phyloP scores from a whole-genome alignment of 2,888 invertebrate species.

The Phortica okadai region DNA sequence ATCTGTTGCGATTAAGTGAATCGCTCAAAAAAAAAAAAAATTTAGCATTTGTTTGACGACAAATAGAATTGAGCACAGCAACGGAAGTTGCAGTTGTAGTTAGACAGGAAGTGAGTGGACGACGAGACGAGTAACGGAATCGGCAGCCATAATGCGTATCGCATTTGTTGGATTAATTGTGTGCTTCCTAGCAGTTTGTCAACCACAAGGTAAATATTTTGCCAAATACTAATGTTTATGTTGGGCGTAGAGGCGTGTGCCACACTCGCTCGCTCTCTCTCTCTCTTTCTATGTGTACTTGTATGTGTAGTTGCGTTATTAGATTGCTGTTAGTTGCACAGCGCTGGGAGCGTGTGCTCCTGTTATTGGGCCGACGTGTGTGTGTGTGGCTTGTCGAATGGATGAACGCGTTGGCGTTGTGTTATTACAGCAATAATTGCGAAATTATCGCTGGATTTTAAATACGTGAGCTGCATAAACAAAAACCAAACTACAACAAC shows the following conservation, averaged over 20 bases:
- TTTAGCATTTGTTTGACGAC: neutral
- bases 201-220: constrained; percentile 72
- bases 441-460: constrained; percentile 66
- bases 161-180: constrained; percentile 71
- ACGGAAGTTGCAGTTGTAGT: neutral
- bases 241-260: neutral
- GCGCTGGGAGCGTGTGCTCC: too few relatives aligned
- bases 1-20: constrained; percentile 15
- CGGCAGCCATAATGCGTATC: constrained; percentile 52
- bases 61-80: constrained; percentile 3
- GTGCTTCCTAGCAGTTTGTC: constrained; percentile 68
- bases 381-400: constrained; percentile 28
- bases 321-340: too few relatives aligned
- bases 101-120: neutral
- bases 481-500: constrained; percentile 36
- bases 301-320: neutral
- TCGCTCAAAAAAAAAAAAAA: constrained; percentile 18
- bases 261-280: neutral
- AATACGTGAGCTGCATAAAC: constrained; percentile 50
- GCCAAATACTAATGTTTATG: constrained; percentile 16
- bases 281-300: neutral
- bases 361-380: neutral
- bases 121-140: neutral
- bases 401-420: constrained; percentile 46
- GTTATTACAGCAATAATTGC: constrained; percentile 67